These are phyloP conservation scores for Plodia interpunctella DNA, from an alignment of 1,140 invertebrate species.

Conservation along the genomic window DNA sequence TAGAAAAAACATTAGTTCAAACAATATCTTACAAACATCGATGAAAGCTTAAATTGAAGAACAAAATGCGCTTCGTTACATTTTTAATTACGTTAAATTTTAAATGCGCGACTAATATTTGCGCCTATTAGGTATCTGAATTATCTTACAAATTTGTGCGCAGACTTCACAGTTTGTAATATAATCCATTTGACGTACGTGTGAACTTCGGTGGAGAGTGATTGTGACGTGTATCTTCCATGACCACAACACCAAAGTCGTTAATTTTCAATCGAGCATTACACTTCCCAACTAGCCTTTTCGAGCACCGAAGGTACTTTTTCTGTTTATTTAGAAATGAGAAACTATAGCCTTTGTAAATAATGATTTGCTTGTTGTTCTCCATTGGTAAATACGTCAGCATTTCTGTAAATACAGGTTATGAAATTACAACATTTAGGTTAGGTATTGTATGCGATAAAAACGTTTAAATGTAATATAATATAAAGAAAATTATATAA, in stretches of 20 bases:
- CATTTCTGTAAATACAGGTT: neutral
- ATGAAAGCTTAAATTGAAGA: too few relatives aligned
- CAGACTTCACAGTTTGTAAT: neutral
- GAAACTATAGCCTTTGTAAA: neutral
- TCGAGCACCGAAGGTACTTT: conserved; percentile 8
- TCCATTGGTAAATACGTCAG: neutral
- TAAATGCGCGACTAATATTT: too few relatives aligned
- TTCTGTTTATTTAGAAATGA: neutral
- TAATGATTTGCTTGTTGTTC: neutral
- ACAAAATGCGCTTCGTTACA: too few relatives aligned
- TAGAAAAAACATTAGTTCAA: too few relatives aligned
- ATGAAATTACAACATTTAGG: too few relatives aligned
- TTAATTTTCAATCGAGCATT: neutral
- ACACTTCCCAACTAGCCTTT: neutral
- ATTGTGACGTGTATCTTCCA: conserved; percentile 7
- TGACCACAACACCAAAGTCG: neutral
- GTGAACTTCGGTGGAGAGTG: conserved; percentile 4
- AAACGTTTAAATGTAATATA: too few relatives aligned
- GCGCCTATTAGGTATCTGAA: too few relatives aligned
- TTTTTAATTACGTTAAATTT: too few relatives aligned
- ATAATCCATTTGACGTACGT: neutral
- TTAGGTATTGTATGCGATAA: too few relatives aligned
- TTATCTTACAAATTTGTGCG: too few relatives aligned
- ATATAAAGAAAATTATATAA: too few relatives aligned
- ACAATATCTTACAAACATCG: too few relatives aligned